Base-by-base conservation (phyloP, 37 sponge, comb jelly and placozoan genomes). In the Geodia barretti region DNA sequence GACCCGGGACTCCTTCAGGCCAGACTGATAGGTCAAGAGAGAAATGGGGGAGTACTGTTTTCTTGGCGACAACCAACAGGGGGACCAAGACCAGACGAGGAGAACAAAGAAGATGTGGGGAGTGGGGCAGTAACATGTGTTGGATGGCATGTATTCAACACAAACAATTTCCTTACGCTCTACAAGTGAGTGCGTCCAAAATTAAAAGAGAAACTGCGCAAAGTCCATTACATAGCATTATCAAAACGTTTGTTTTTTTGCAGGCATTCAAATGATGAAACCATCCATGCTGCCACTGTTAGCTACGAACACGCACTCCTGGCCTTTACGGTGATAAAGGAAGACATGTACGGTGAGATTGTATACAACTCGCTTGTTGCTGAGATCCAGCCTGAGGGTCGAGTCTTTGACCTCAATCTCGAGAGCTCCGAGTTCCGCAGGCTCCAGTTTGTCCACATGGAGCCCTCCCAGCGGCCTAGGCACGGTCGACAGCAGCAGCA, bases 21-120 rank as follows among this genome's bases (percentile, higher is more conserved):
- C 21, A 43, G 36, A 23, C 47, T 89, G 21, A 70, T 89, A 1
- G 90, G 90, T 11, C 90, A 89, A 43, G 82, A 79, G 26, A 36
- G 76, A 4, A 72, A 74, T 39, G 90, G 90, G 1, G 62, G 68
- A 14, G 31, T 84, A 1, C 38, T 89, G 37, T 67, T 89, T 34
- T 39, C 80, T 24, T 89, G 90, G 90, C 7, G 54, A 17, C 7
- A 17, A 7, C 54, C 54, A 47, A 14, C 11, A 47, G 54, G 14
- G 7, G 54, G 11, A 47, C 11, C 11, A 47, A 47, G 11, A 47
- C 7, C 7, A 14, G 88, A 81, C 40, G 32, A 36, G 64, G 29
- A 29, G 31, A 75, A 42, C 54, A 62, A 41, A 0, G 62, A 37
- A 68, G 74, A 41, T 5, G 64, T 43, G 26, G 72, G 21, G 64